phyloP scores from a whole-genome alignment of 2,113 vertebrate genomes.

The Cynopterus brachyotis region DNA sequence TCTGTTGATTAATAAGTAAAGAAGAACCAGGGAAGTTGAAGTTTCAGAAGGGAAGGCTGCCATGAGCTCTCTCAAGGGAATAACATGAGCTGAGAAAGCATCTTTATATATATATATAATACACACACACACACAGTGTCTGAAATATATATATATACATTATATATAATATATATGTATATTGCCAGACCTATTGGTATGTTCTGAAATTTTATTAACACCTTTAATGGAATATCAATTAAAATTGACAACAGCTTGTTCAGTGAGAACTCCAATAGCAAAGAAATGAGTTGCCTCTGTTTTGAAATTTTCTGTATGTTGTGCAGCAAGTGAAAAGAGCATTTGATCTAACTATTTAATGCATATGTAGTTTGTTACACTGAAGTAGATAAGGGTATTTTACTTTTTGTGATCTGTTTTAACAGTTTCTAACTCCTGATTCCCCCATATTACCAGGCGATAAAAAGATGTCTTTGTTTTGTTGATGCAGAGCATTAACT shows the following conservation, averaged over 20 bases:
- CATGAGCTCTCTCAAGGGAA: neutral
- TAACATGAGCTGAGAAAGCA: neutral
- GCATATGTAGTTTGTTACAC: neutral
- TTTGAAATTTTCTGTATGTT: neutral
- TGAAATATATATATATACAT: neutral
- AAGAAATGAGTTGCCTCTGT: neutral
- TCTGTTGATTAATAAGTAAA: neutral
- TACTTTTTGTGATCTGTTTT: neutral
- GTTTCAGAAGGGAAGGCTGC: neutral
- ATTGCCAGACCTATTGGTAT: neutral
- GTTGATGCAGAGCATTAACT: constrained; percentile 48
- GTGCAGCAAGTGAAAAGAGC: constrained; percentile 17
- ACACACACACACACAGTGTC: neutral
- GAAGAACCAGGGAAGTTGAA: neutral
- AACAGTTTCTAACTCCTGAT: constrained; percentile 14
- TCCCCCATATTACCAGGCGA: neutral
- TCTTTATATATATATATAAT: neutral
- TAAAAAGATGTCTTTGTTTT: neutral
- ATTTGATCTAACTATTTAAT: neutral
- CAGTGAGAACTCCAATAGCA: neutral
- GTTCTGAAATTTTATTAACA: neutral
- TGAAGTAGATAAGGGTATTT: neutral
- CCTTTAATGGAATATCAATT: neutral
- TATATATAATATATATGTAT: too few species aligned
- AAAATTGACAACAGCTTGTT: neutral